These are phyloP conservation scores for Tetranychus cinnabarinus DNA, from an alignment of 1,140 invertebrate species.

Conservation along the genomic window DNA sequence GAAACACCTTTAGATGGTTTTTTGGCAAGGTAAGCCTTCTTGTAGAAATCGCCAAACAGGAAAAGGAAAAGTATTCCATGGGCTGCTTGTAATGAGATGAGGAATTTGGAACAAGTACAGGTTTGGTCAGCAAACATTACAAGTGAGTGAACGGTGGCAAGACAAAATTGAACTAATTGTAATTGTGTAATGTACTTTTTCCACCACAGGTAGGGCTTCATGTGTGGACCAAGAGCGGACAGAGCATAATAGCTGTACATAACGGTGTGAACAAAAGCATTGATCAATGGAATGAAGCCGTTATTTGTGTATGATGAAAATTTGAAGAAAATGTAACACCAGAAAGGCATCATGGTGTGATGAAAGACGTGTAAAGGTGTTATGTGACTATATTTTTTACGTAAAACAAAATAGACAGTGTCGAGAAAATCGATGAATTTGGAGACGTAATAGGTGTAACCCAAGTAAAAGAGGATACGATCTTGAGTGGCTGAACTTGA, in stretches of 20 bases:
- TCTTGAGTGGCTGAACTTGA: neutral
- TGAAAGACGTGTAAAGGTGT: slow-evolving; percentile 27
- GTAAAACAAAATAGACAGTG: slow-evolving; percentile 25
- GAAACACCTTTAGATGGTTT: no score
- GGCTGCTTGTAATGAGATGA: neutral
- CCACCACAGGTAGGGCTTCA: slow-evolving; percentile 27
- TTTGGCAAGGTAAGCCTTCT: neutral
- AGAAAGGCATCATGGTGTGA: slow-evolving; percentile 18
- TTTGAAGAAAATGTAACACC: slow-evolving; percentile 10
- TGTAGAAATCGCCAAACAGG: neutral
- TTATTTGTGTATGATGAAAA: slow-evolving; percentile 1
- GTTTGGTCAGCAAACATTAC: slow-evolving; percentile 1
- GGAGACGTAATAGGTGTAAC: slow-evolving; percentile 25
- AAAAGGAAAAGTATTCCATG: slow-evolving; percentile 1
- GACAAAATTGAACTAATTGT: slow-evolving; percentile 20
- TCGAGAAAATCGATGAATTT: slow-evolving; percentile 26
- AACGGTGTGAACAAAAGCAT: slow-evolving; percentile 31
- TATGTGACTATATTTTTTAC: slow-evolving; percentile 25
- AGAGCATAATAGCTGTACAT: slow-evolving; percentile 30
- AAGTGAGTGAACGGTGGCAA: neutral
- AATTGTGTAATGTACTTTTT: slow-evolving; percentile 27
- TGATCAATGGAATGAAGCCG: slow-evolving; percentile 16
- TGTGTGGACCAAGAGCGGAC: slow-evolving; percentile 23
- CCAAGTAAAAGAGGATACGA: slow-evolving; percentile 1
- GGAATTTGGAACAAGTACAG: neutral